Evolutionary conservation across 2,113 vertebrate species (phyloP), one percentile per base, ranked within the genome.

Genomic region (Mellivora capensis): DNA sequence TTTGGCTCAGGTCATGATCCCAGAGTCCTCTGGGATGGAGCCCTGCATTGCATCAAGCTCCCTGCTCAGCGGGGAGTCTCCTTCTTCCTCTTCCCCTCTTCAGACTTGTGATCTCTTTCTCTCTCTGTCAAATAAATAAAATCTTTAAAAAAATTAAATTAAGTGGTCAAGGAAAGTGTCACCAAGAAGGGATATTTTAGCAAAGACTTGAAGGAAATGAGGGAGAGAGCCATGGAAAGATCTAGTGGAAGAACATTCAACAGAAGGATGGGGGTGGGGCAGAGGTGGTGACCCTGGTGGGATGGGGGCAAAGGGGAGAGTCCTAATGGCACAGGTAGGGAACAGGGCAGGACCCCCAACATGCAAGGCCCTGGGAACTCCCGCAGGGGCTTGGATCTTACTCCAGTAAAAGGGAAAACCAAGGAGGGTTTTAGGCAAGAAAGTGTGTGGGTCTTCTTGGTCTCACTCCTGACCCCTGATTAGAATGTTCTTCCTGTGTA

Each of bases 191-290:
- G 47, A 49, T 57, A 57, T 87, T 57, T 87, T 23, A 57, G 90
- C n/a, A 85, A 93, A 83, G 67, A 37, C 21, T 54, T 80, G 54
- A 96, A 90, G n/a, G 44, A 95, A 90, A 39, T 20, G 18, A 96
- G 47, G 59, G 52, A 88, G 44, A 31, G 25, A 87, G 79, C 20
- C 27, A 14, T n/a, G 42, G 49, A 76, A 72, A 29, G 52, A 15
- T 79, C 69, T 61, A 39, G 5, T 57, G 67, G 29, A 81, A 87
- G 64, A 91, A 86, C 54, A 94, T 93, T 96, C 76, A 69, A 17
- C 64, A 18, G 64, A n/a, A 69, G 64, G 15, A 15, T n/a, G 64
- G 64, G 64, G 34, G 64, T 64, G 61, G 62, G 62, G 62, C 15
- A 7, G 34, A 69, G 34, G 34, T 17, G 64, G 34, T 3, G 4